These are phyloP conservation scores for Hiodon tergisus DNA, from an alignment of 2,113 vertebrate species.

Conservation along the genomic window DNA sequence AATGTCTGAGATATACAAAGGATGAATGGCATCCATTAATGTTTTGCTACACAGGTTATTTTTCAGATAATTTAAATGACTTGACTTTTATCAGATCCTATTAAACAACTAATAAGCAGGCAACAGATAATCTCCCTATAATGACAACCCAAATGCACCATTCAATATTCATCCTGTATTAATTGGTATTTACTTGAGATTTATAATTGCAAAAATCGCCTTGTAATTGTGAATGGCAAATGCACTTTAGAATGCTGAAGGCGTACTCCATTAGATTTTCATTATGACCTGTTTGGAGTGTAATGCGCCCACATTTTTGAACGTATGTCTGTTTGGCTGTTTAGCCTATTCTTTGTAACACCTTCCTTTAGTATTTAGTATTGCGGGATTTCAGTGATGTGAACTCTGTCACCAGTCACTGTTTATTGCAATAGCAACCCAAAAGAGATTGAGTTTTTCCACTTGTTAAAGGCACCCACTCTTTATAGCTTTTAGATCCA, in stretches of 20 bases:
- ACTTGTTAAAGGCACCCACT: too few species aligned
- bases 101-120: constrained; percentile 46
- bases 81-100: constrained; percentile 47
- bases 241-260: constrained; percentile 24
- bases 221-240: constrained; percentile 33
- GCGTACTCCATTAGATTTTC: constrained; percentile 46
- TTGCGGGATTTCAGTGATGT: background rate
- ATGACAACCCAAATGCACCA: constrained; percentile 39
- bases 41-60: constrained; percentile 34
- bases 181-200: constrained; percentile 53
- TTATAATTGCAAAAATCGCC: constrained; percentile 51
- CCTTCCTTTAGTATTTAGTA: constrained; percentile 4
- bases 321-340: constrained; percentile 7
- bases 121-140: constrained; percentile 50
- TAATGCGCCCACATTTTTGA: constrained; percentile 25
- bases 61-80: constrained; percentile 43
- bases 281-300: constrained; percentile 44
- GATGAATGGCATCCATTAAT: constrained; percentile 27
- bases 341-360: background rate
- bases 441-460: background rate
- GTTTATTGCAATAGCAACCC: background rate
- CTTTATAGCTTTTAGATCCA: too few species aligned
- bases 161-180: constrained; percentile 50
- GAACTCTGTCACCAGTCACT: background rate
- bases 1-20: background rate